Conservation (phyloP, 2,797 vertebrate species). For the Premnoplex brunnescens region DNA sequence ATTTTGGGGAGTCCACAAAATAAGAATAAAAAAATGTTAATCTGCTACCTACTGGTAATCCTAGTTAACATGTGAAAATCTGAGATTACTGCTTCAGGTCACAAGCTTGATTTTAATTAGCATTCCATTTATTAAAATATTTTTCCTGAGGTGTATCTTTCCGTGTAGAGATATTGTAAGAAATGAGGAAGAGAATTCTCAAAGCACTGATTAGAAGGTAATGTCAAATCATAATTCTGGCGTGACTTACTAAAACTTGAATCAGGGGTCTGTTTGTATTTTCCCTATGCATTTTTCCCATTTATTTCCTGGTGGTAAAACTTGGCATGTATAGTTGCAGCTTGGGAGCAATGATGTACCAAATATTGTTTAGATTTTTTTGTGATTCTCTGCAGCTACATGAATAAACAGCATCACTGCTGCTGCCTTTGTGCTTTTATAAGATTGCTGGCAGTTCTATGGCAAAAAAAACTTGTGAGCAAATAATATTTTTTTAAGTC, state of each 20-base stretch:
- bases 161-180: background rate
- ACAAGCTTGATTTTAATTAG: background rate
- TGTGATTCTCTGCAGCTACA: background rate
- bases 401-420: background rate
- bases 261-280: background rate
- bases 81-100: background rate
- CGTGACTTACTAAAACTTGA: background rate
- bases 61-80: background rate
- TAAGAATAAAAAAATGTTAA: background rate
- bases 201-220: background rate
- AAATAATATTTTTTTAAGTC: background rate
- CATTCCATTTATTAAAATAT: background rate
- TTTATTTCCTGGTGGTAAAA: slow-evolving; percentile 23
- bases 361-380: background rate
- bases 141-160: background rate
- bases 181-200: background rate
- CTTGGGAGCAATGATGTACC: slow-evolving; percentile 12
- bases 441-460: background rate
- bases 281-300: background rate
- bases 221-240: slow-evolving; percentile 2
- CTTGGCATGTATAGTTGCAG: background rate
- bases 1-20: background rate
- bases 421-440: background rate
- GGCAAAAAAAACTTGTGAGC: background rate
- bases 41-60: background rate